Evolutionary conservation across 2,113 vertebrate genomes (phyloP), one percentile per base, ranked within the genome.

Genomic region (Morone chrysops): DNA sequence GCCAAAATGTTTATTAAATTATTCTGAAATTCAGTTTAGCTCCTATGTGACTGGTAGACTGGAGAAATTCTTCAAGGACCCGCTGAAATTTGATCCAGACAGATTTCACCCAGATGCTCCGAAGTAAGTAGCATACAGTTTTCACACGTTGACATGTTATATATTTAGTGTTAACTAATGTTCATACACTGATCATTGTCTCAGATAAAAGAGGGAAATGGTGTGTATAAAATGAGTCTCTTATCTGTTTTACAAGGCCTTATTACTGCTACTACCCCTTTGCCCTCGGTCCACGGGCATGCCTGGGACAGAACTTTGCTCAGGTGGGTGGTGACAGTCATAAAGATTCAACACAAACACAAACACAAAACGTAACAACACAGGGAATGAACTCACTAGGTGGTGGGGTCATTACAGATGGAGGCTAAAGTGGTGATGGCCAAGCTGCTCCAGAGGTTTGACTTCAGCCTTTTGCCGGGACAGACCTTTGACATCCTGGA

Each of bases 391-490:
- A 57, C 60, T 59, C 16, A 6, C 1, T 22, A 17, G 7, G 1
- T 77, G 59, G 0, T 69, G 6, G 22, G 70, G 61, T 87, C n/a
- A 62, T 79, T 82, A 41, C 87, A 99, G 97, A 97, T 98, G 95
- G 97, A 98, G 86, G 96, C 96, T 0, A 99, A 99, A 93, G 96
- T 98, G 73, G 94, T 98, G 71, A 96, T 99, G 96, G 96, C 97
- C 69, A 99, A 98, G 90, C 87, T 99, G 78, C 83, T 99, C 71
- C 98, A 98, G 94, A 96, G 97, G 91, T 97, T 97, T 78, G 95
- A 98, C 56, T 96, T 97, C 89, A 93, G 90, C 53, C 93, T 97
- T 9, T 87, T 92, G 9, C 95, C 96, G 0, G 96, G 95, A 51
- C 96, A 99, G 94, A 95, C 92, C 59, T 97, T 96, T 43, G 94